Evolutionary conservation across 2,888 invertebrate species (phyloP).

Genomic region (Napeogenes sylphis): DNA sequence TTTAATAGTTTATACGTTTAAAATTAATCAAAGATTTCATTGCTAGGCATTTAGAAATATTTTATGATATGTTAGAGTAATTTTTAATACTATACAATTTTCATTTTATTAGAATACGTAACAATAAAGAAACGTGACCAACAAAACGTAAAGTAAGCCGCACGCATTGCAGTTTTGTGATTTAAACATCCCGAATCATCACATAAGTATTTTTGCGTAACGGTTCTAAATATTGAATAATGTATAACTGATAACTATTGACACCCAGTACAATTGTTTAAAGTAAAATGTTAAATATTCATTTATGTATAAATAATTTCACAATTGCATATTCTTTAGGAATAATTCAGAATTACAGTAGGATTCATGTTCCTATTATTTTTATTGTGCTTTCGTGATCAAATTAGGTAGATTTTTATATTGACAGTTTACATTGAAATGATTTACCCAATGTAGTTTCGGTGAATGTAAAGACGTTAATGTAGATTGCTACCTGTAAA

Average conservation of each 20-base stretch:
- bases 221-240: too few relatives aligned
- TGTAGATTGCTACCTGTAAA: conserved; percentile 11
- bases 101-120: conserved; percentile 17
- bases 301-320: too few relatives aligned
- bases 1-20: too few relatives aligned
- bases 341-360: too few relatives aligned
- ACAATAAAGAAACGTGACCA: conserved; percentile 27
- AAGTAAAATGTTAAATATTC: too few relatives aligned
- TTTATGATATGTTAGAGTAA: background rate
- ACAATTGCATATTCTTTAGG: too few relatives aligned
- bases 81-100: conserved; percentile 1
- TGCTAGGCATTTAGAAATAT: too few relatives aligned
- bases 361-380: too few relatives aligned
- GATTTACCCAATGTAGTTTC: conserved; percentile 11
- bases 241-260: too few relatives aligned
- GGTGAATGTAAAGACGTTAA: conserved; percentile 9
- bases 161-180: conserved; percentile 32
- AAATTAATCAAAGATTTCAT: too few relatives aligned
- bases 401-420: conserved; percentile 21
- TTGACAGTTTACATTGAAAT: conserved; percentile 10
- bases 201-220: too few relatives aligned
- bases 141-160: conserved; percentile 38
- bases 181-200: conserved; percentile 25
- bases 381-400: conserved; percentile 4
- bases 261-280: too few relatives aligned